A percentile compares a stretch with the other conserved stretches of the same genome.
Conservation (phyloP, 2,113 vertebrate species). For the Etheostoma cragini region DNA sequence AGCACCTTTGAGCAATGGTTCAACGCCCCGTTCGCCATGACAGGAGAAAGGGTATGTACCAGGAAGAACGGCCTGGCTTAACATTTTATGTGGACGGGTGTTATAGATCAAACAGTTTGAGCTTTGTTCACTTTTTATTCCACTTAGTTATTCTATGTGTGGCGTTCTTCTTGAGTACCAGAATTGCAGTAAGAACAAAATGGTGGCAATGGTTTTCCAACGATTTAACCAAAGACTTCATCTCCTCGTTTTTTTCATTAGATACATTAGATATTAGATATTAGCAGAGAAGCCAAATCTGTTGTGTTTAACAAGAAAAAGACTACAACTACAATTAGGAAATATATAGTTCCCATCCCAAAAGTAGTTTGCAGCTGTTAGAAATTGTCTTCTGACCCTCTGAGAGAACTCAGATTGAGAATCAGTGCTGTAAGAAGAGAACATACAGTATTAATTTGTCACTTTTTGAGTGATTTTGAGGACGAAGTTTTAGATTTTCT, state of each 20-base stretch:
- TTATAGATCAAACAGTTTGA: not conserved
- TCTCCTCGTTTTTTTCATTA: not conserved
- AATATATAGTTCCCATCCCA: too few species aligned
- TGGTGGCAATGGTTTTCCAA: not conserved
- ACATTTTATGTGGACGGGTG: not conserved
- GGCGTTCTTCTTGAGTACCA: not conserved
- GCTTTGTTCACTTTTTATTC: not conserved
- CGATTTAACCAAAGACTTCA: not conserved
- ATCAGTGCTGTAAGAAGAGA: not conserved
- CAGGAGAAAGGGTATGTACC: constrained; percentile 91
- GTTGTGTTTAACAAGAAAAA: not conserved
- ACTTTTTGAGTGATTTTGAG: not conserved
- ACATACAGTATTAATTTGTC: not conserved
- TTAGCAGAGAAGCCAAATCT: not conserved
- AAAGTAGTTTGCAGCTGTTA: not conserved
- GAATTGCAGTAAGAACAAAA: not conserved
- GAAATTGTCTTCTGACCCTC: not conserved
- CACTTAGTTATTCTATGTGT: not conserved
- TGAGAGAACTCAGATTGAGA: not conserved
- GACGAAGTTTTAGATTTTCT: not conserved
- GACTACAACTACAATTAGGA: not conserved
- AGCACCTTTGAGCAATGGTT: constrained; percentile 99
- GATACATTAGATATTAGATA: too few species aligned
- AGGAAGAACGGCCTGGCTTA: not conserved
- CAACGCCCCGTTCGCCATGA: constrained; percentile 98